These are phyloP conservation scores for Neogale vison DNA, from an alignment of 2,113 vertebrate genomes.

Conservation along the genomic window DNA sequence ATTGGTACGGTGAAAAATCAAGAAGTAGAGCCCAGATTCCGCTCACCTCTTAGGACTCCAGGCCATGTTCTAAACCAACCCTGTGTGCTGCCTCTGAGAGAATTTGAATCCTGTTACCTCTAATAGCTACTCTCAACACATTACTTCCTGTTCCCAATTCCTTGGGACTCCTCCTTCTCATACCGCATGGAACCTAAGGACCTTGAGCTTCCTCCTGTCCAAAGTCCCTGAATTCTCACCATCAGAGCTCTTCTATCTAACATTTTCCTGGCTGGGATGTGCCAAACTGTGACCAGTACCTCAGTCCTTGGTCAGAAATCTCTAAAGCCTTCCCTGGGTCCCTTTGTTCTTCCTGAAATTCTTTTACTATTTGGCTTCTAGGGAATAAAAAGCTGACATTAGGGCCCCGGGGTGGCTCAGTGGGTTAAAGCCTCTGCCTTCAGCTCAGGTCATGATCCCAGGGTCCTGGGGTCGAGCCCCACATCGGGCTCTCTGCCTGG, in stretches of 20 bases:
- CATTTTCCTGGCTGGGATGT: neutral
- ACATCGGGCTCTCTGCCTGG: no score
- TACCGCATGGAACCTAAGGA: neutral
- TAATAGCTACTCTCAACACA: neutral
- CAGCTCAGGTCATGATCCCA: no score
- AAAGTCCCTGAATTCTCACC: neutral
- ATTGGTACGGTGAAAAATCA: neutral
- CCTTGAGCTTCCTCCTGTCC: neutral
- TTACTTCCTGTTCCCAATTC: neutral
- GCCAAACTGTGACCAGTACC: neutral
- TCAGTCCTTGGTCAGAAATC: neutral
- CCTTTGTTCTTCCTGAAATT: neutral
- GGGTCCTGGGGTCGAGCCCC: no score
- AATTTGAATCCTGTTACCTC: neutral
- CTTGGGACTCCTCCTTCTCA: neutral
- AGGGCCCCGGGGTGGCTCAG: no score
- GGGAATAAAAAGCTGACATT: neutral
- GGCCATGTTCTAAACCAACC: neutral
- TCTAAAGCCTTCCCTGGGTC: neutral
- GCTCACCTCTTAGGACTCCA: neutral
- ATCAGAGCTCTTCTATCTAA: neutral
- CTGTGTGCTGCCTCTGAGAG: neutral
- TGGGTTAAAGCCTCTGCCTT: no score
- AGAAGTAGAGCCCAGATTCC: neutral
- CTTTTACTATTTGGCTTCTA: neutral